Percentiles rank a stretch among this genome's conserved stretches.
Conservation (phyloP, 2,797 vertebrate genomes). For the Ctenochaetus hawaiiensis region DNA sequence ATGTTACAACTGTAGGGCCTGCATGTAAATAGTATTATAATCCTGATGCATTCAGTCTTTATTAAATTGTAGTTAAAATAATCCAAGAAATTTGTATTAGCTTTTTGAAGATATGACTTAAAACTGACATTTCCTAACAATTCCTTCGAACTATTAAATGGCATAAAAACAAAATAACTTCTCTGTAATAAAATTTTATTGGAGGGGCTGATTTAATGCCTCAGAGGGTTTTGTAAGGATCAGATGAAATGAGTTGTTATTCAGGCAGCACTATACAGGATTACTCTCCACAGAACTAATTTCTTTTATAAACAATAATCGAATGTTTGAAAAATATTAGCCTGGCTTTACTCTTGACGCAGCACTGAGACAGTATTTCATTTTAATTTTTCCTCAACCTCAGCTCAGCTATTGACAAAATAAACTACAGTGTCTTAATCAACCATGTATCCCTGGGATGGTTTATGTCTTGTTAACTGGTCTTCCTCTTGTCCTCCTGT, state of each 20-base stretch:
- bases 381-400: neutral
- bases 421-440: neutral
- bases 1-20: neutral
- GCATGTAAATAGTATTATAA: neutral
- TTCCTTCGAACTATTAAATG: neutral
- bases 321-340: neutral
- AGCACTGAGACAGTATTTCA: neutral
- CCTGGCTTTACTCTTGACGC: too few relatives aligned
- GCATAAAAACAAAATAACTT: neutral
- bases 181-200: neutral
- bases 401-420: neutral
- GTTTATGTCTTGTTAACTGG: neutral
- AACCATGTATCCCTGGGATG: neutral
- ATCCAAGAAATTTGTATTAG: neutral
- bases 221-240: neutral
- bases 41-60: neutral
- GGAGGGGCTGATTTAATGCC: neutral
- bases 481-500: neutral
- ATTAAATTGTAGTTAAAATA: neutral
- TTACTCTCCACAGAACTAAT: neutral
- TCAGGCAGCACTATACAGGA: neutral
- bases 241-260: conserved; percentile 24
- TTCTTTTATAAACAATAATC: neutral
- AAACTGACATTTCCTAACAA: neutral
- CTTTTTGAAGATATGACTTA: neutral